Base-by-base conservation (phyloP, 2,888 invertebrate genomes). In the Adelphocoris suturalis region DNA sequence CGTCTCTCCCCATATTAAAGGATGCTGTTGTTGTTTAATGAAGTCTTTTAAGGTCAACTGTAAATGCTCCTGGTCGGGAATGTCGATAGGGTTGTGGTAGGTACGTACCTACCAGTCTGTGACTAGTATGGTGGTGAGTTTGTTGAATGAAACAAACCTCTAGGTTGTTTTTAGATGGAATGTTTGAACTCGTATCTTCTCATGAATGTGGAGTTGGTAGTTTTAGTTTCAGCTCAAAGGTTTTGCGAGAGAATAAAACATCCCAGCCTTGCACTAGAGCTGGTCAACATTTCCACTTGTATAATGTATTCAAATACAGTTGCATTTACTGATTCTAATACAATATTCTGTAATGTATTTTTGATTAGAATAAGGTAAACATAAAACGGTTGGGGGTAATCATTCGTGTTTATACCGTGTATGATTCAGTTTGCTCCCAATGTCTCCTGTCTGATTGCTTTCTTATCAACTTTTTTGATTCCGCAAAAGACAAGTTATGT, bases 121-220 rank as follows among this genome's bases (percentile, higher is more conserved):
- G 23, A 27, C 27, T 68, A 27, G 23, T 37, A 37, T 68, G 19
- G 68, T 68, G 23, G 12, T 68, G 23, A 68, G 5, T 4, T 7
- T 23, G 4, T 12, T 68, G 57, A 68, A 68, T 68, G 68, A 68
- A 68, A 68, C 68, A 68, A 68, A 68, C n/a, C 23, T 19, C 68
- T 23, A 68, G 5, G 68, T 68, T 68, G 68, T 12, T 23, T 68
- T 68, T 13, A 19, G 16, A 2, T 0, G 7, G 57, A 57, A 57
- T 57, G 57, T 16, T 7, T 57, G n/a, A n/a, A n/a, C n/a, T 0
- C 11, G 0, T 9, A 12, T 19, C 5, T 12, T 12, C 23, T 68
- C 68, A 68, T 68, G 68, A 68, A 68, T 68, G 7, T 23, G n/a
- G 68, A 19, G 13, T 13, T 68, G n/a, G n/a, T n/a, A n/a, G 19